Evolutionary conservation across 2,888 invertebrate species (phyloP), one percentile per base, ranked within the genome.

Genomic region (Agriopis leucophaearia): DNA sequence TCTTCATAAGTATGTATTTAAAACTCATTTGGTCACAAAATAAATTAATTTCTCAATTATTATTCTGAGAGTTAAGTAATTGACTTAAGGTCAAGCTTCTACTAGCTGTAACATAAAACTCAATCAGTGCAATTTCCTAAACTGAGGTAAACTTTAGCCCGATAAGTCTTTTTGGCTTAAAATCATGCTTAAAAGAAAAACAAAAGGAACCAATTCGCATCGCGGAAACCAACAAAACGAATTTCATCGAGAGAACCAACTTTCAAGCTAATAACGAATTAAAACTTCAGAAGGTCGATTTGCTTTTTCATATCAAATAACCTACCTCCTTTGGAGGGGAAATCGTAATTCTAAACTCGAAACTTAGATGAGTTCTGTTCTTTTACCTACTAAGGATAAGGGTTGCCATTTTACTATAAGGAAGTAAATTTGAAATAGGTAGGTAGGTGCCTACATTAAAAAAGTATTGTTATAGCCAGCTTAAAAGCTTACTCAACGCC

Each of bases 231-330:
- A 45, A 42, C 35, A 40, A 64, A 64, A 64, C 57, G 50, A 44
- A 57, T 57, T 64, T 50, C 42, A 48, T 12, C 59, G 38, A 40
- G 50, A n/a, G 42, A 50, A 12, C 48, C 50, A 38, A 59, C 48
- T 59, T 59, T 27, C 48, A 40, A 50, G 59, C 59, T 59, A 51
- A 57, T 47, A 64, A 57, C 64, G 27, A 50, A 59, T 59, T 59
- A 59, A 44, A 64, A 64, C 40, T 64, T 64, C 27, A 35, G 48
- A 18, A 55, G 55, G 47, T 63, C 55, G 55, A 27, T 54, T 63
- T 48, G 51, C 51, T 64, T 58, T 57, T 64, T 64, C 64, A 57
- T 64, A 64, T 50, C 47, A 16, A 50, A 56, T 63, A 56, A 55
- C 48, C 27, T 27, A 27, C 27, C 27, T 27, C 3, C 27, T 27